phyloP scores from a whole-genome alignment of 2,888 invertebrate species.

The Papilio demoleus region DNA sequence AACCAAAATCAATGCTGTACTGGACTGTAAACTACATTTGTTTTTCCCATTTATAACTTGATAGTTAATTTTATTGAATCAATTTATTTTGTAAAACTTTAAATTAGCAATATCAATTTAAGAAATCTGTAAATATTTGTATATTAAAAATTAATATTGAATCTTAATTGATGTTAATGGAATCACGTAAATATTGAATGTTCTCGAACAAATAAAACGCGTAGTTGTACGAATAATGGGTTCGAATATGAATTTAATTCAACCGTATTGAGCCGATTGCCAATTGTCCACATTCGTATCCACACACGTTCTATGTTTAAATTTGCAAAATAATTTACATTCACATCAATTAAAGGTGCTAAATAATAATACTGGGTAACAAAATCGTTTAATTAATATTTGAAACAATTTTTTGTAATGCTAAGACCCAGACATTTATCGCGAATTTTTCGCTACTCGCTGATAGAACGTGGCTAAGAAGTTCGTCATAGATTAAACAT shows the following conservation, averaged over 20 bases:
- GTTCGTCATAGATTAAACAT: no score
- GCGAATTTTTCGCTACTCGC: no score
- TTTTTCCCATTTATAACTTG: not conserved
- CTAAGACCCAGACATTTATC: no score
- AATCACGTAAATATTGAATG: conserved; percentile 9
- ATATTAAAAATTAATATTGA: conserved; percentile 8
- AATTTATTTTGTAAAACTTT: not conserved
- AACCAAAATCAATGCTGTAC: no score
- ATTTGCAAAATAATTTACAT: not conserved
- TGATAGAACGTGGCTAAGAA: no score
- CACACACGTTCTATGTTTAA: not conserved
- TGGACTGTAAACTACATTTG: not conserved
- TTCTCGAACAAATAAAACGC: conserved; percentile 12
- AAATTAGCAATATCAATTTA: not conserved
- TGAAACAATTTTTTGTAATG: no score
- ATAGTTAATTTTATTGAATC: not conserved
- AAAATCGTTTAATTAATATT: no score
- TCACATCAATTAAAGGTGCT: not conserved
- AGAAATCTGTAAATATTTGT: not conserved
- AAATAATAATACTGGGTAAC: not conserved
- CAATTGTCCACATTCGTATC: conserved; percentile 17
- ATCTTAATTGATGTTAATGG: not conserved
- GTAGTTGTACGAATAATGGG: conserved; percentile 8
- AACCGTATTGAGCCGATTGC: conserved; percentile 19
- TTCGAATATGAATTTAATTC: conserved; percentile 15